Evolutionary conservation across 2,797 vertebrate species (phyloP).

Genomic region (Selene dorsalis): DNA sequence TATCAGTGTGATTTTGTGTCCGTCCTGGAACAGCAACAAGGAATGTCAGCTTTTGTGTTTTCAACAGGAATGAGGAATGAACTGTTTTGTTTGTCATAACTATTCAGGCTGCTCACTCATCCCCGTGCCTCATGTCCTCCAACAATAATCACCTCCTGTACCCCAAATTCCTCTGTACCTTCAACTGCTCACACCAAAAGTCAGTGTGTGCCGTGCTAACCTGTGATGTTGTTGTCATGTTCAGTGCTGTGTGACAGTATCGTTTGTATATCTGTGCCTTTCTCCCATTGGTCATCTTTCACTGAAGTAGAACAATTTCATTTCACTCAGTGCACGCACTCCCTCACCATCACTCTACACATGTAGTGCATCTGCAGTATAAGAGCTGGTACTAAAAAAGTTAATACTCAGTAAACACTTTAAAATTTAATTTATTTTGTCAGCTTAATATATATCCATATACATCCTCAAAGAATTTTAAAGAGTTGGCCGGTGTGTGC

Average conservation of each 20-base stretch:
- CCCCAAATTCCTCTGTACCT: constrained; percentile 44
- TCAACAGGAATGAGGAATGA: constrained; percentile 74
- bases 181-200: constrained; percentile 60
- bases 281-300: constrained; percentile 5
- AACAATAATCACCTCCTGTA: constrained; percentile 67
- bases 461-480: background rate
- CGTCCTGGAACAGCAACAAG: constrained; percentile 45
- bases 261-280: constrained; percentile 33
- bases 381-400: background rate
- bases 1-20: constrained; percentile 42
- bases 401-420: background rate
- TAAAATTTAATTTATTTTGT: background rate
- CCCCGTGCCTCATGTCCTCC: constrained; percentile 67
- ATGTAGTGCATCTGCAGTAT: background rate
- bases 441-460: background rate
- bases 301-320: constrained; percentile 40
- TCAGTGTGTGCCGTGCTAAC: constrained; percentile 65
- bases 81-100: constrained; percentile 65
- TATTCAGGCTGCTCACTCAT: constrained; percentile 74
- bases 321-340: constrained; percentile 26
- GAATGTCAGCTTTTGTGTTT: constrained; percentile 69
- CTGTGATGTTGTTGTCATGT: constrained; percentile 35
- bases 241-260: constrained; percentile 42
- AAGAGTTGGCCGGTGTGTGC: background rate
- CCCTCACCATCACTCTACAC: background rate